Percentiles rank a stretch among this genome's conserved stretches.
Conservation (phyloP, 2,888 invertebrate genomes). For the Eupithecia dodoneata region DNA sequence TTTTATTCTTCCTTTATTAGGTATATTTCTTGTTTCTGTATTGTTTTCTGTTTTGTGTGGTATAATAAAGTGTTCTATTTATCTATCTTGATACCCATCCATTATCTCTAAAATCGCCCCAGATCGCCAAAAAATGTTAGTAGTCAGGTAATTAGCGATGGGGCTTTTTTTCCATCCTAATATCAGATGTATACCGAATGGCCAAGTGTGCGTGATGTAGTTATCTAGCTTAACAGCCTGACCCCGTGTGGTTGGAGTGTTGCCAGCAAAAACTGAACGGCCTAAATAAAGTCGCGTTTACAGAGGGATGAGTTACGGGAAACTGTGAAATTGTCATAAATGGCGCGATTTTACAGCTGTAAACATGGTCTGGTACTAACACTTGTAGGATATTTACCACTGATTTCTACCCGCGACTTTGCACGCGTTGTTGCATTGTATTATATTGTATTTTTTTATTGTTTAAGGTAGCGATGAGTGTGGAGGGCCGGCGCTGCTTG, state of each 20-base stretch:
- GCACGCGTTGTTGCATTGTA: no score
- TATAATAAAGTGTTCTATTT: no score
- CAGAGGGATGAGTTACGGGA: background rate
- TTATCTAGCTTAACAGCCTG: background rate
- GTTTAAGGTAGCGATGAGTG: constrained; percentile 73
- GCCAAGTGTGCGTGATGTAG: background rate
- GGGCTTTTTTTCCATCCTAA: background rate
- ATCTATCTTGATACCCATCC: no score
- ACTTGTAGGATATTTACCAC: background rate
- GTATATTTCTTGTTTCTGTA: no score
- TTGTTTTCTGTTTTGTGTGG: no score
- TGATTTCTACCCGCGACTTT: no score
- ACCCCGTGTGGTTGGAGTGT: constrained; percentile 8
- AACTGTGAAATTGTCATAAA: background rate
- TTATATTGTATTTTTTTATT: constrained; percentile 20
- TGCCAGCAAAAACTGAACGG: constrained; percentile 8
- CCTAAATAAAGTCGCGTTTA: background rate
- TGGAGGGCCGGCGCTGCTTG: constrained; percentile 74
- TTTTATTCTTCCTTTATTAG: no score
- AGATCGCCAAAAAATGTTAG: no score
- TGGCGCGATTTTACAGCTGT: background rate
- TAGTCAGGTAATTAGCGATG: background rate
- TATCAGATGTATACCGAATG: background rate
- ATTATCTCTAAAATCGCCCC: no score
- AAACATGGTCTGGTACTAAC: background rate